A percentile compares a stretch with the other conserved stretches of the same genome.
Conservation (phyloP, 2,113 vertebrate species). For the Cyprinodon tularosa region DNA sequence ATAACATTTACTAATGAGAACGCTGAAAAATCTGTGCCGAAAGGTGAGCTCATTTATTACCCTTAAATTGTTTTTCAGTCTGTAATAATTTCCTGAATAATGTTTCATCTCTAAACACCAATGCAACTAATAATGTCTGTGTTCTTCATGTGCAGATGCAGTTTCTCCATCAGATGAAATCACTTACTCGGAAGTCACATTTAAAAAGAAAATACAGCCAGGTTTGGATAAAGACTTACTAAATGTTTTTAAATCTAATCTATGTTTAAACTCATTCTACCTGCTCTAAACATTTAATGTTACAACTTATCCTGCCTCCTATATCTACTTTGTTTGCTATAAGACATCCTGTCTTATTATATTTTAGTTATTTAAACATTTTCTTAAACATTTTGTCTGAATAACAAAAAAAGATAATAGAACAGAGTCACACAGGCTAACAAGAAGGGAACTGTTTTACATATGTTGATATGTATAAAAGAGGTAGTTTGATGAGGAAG, state of each 20-base stretch:
- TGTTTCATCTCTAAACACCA: neutral
- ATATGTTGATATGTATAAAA: neutral
- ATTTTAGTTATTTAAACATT: no score
- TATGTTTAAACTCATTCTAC: neutral
- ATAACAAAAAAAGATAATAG: neutral
- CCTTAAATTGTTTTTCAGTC: neutral
- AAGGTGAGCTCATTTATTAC: slow-evolving; percentile 24
- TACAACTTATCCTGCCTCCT: no score
- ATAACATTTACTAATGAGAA: slow-evolving; percentile 46
- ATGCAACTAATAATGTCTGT: neutral
- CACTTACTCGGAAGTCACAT: slow-evolving; percentile 34
- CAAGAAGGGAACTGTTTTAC: neutral
- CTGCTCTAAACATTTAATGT: neutral
- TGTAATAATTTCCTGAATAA: neutral
- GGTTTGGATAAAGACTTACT: slow-evolving; percentile 35
- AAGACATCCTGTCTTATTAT: no score
- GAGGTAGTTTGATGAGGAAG: neutral
- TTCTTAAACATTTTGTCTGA: no score
- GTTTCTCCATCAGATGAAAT: neutral
- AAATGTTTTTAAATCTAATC: no score
- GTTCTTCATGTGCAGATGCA: neutral
- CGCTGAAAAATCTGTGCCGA: neutral
- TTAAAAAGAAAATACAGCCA: neutral
- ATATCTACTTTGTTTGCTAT: no score
- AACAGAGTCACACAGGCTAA: neutral